Base-by-base conservation (phyloP, 2,113 vertebrate genomes). In the Chamaetylas fuelleborni region DNA sequence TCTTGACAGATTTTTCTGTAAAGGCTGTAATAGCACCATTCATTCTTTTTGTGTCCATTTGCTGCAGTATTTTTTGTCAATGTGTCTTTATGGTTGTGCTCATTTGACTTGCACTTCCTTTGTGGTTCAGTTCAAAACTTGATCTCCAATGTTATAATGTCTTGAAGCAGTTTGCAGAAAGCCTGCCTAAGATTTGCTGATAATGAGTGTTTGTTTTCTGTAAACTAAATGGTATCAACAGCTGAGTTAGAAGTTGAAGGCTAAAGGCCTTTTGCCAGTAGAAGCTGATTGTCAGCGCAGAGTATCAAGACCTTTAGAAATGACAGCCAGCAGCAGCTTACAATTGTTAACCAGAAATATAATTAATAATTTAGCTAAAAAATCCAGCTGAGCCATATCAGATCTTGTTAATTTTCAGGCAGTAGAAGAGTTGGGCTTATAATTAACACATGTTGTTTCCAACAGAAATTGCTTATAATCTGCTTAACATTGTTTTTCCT, bases 401-500 rank as follows among this genome's bases (percentile, higher is more conserved):
- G n/a, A 17, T 70, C 34, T 78, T 93, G 38, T 80, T 95, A 81
- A 85, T 83, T 79, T 86, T 83, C 34, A 90, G 26, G 24, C 54
- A 81, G 33, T 70, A 47, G 67, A 90, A 64, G 24, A 91, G 11
- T 72, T 12, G 33, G 58, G 34, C 29, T 77, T 88, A 33, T 40
- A 88, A 90, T 94, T 92, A 90, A 88, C 50, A 12, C 9, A 15
- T 57, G 58, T 45, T 48, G 56, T 93, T 97, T 93, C 47, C 26
- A 81, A 67, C 58, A 88, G 96, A 97, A 95, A 78, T 96, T 88
- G 86, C 82, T 92, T 54, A 72, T 87, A 43, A 93, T 90, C 25
- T 83, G 14, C 26, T 76, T 73, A 66, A 66, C 0, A 6, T 83
- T 92, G 23, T 94, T 92, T 93, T 86, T 64, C 64, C 10, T 94